These are phyloP conservation scores for Megastigmus dorsalis DNA, from an alignment of 2,888 invertebrate genomes.

Conservation along the genomic window DNA sequence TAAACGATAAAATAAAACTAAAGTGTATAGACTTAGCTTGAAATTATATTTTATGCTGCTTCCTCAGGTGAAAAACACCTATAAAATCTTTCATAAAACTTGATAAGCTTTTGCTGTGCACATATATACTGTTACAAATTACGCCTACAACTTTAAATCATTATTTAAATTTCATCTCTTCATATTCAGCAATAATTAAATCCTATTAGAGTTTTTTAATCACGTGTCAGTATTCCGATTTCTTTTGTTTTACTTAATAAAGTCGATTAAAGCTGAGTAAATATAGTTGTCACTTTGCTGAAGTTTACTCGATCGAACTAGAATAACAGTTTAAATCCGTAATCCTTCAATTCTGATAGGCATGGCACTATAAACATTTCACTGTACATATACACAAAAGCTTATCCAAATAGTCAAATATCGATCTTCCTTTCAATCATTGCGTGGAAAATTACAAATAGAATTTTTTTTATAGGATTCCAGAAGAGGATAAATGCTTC, in stretches of 20 bases:
- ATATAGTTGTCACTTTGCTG: neutral
- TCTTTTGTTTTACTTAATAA: neutral
- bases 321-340: constrained; percentile 7
- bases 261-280: neutral
- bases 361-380: constrained; percentile 16
- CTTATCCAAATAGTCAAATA: constrained; percentile 16
- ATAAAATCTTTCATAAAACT: constrained; percentile 13
- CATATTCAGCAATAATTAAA: neutral
- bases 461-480: neutral
- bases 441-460: neutral
- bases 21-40: constrained; percentile 7
- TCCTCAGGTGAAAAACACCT: neutral
- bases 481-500: too few relatives aligned
- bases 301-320: neutral
- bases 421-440: neutral
- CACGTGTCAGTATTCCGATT: too few relatives aligned
- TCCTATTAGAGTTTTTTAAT: neutral
- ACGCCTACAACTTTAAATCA: neutral
- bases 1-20: constrained; percentile 18
- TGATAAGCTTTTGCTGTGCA: neutral
- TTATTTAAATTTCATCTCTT: neutral
- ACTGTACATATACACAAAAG: neutral
- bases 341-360: neutral
- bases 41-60: constrained; percentile 9
- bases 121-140: too few relatives aligned